Conservation (phyloP, 2,797 vertebrate genomes). For the Arrhamphus sclerolepis region DNA sequence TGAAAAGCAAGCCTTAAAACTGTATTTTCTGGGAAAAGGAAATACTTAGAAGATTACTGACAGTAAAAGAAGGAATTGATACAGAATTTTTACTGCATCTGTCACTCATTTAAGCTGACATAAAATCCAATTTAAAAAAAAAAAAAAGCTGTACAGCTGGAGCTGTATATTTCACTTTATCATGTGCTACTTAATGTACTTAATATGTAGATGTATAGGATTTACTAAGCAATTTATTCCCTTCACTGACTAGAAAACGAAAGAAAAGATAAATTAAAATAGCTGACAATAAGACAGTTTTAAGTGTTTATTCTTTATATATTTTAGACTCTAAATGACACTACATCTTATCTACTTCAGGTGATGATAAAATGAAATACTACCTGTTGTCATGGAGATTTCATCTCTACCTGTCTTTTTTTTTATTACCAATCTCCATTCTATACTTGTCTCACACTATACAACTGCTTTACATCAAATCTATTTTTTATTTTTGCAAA, state of each 20-base stretch:
- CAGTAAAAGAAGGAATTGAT: not conserved
- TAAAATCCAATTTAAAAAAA: not conserved
- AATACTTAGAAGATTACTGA: not conserved
- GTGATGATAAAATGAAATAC: not conserved
- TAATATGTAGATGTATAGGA: too few relatives aligned
- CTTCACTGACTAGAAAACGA: too few relatives aligned
- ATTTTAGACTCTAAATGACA: too few relatives aligned
- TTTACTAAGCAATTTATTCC: too few relatives aligned
- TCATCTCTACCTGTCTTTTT: not conserved
- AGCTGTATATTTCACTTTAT: too few relatives aligned
- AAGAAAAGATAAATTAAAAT: too few relatives aligned
- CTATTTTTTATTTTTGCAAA: not conserved
- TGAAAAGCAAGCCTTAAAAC: conserved; percentile 75
- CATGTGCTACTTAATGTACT: too few relatives aligned
- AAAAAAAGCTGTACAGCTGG: too few relatives aligned
- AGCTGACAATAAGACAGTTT: too few relatives aligned
- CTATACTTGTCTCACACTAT: too few relatives aligned
- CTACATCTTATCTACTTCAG: not conserved
- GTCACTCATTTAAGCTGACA: not conserved
- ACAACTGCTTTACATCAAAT: not conserved
- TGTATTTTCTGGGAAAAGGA: not conserved
- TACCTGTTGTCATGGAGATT: not conserved
- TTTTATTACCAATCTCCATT: too few relatives aligned
- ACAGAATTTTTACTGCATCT: not conserved
- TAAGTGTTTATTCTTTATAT: too few relatives aligned